Conservation (phyloP, 2,888 invertebrate genomes). For the Latrodectus hesperus region DNA sequence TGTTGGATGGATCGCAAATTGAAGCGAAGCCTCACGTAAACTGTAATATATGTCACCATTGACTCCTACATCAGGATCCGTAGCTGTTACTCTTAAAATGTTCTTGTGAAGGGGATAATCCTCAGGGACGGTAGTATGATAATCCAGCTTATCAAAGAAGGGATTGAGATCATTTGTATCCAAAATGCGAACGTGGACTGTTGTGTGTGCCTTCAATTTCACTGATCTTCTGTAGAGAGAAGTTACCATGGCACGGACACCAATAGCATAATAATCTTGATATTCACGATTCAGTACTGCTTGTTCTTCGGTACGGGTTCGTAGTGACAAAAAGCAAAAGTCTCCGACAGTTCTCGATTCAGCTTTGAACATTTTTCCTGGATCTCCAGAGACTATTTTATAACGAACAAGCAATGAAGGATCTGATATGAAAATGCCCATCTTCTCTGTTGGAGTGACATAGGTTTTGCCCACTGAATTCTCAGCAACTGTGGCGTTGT, state of each 20-base stretch:
- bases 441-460: slow-evolving; percentile 82
- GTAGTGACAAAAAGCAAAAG: slow-evolving; percentile 92
- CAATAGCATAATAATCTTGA: slow-evolving; percentile 86
- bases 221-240: slow-evolving; percentile 77
- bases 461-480: slow-evolving; percentile 94
- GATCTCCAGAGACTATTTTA: slow-evolving; percentile 90
- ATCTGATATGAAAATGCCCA: slow-evolving; percentile 83
- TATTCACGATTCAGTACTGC: slow-evolving; percentile 95
- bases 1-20: slow-evolving; percentile 94
- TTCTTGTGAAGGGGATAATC: slow-evolving; percentile 89
- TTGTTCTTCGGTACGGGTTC: slow-evolving; percentile 89
- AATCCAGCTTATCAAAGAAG: slow-evolving; percentile 89
- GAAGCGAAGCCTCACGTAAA: slow-evolving; percentile 77
- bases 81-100: slow-evolving; percentile 82
- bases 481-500: slow-evolving; percentile 93
- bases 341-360: slow-evolving; percentile 91
- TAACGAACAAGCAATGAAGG: slow-evolving; percentile 80
- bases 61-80: slow-evolving; percentile 95
- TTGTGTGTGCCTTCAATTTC: slow-evolving; percentile 82
- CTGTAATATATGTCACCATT: slow-evolving; percentile 99
- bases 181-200: slow-evolving; percentile 83
- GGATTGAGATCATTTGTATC: slow-evolving; percentile 95
- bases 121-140: slow-evolving; percentile 88
- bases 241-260: slow-evolving; percentile 81
- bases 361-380: slow-evolving; percentile 92